A percentile compares a stretch with the other conserved stretches of the same genome.
Evolutionary conservation across 2,888 invertebrate species (phyloP).

Genomic region (Drosophila paramelanica): DNA sequence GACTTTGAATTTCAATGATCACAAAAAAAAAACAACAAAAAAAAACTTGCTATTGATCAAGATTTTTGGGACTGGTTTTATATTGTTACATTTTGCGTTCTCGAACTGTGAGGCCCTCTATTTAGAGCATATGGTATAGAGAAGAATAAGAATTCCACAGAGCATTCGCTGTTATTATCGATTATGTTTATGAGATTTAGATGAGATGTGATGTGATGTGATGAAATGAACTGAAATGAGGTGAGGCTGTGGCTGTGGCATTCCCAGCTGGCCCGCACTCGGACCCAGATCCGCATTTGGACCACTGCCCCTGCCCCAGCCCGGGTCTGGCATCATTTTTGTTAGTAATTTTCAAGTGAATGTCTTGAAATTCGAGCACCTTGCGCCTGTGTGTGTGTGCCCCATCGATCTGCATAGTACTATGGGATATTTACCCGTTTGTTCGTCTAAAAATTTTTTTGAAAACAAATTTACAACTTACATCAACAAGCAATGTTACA

Average conservation of each 20-base stretch:
- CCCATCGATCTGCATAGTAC: constrained; percentile 11
- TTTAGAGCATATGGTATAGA: neutral
- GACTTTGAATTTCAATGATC: no score
- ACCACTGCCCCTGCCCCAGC: neutral
- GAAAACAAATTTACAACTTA: neutral
- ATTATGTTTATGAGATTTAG: constrained; percentile 47
- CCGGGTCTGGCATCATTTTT: constrained; percentile 26
- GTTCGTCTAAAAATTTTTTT: neutral
- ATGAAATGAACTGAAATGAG: constrained; percentile 7
- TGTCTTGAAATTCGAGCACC: constrained; percentile 62
- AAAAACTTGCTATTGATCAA: no score
- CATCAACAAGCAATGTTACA: no score
- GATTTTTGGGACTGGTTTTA: no score
- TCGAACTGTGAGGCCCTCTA: neutral
- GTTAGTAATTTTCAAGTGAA: constrained; percentile 57
- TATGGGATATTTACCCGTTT: neutral
- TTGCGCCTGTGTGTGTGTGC: constrained; percentile 19
- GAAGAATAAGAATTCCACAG: constrained; percentile 14
- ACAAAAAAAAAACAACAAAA: no score
- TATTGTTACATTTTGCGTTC: neutral
- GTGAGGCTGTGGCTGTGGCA: constrained; percentile 19
- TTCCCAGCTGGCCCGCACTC: constrained; percentile 16
- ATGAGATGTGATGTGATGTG: constrained; percentile 17
- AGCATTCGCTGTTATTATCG: constrained; percentile 44
- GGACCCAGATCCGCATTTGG: neutral